phyloP scores from a whole-genome alignment of 2,797 vertebrate genomes.

The Sebastolobus alascanus region DNA sequence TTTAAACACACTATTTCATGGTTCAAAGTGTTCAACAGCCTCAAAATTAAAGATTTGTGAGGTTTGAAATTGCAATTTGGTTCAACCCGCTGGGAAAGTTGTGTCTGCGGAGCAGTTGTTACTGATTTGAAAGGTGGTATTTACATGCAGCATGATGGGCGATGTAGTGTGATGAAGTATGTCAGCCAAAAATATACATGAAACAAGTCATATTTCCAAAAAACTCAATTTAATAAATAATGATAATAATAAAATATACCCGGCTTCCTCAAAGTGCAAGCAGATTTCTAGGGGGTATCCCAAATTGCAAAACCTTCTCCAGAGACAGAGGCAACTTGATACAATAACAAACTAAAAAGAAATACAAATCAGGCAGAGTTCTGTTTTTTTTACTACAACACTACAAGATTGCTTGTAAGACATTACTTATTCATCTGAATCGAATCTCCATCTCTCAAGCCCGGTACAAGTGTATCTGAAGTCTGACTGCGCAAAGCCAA shows the following conservation, averaged over 20 bases:
- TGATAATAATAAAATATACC: slow-evolving; percentile 5
- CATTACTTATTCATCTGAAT: slow-evolving; percentile 63
- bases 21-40: neutral
- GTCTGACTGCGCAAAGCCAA: slow-evolving; percentile 52
- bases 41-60: neutral
- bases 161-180: neutral
- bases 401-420: slow-evolving; percentile 36
- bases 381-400: neutral
- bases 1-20: slow-evolving; percentile 4
- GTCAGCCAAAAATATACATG: slow-evolving; percentile 1
- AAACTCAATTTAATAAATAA: slow-evolving; percentile 1
- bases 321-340: slow-evolving; percentile 12
- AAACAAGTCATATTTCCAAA: slow-evolving; percentile 8
- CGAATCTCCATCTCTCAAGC: slow-evolving; percentile 43
- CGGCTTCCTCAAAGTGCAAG: slow-evolving; percentile 12
- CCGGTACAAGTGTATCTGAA: slow-evolving; percentile 42
- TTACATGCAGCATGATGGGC: neutral
- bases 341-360: slow-evolving; percentile 20
- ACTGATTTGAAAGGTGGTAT: neutral
- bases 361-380: neutral
- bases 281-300: slow-evolving; percentile 12
- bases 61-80: slow-evolving; percentile 8
- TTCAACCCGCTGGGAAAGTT: neutral
- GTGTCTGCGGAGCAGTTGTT: neutral
- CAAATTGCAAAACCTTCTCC: slow-evolving; percentile 18